Conservation (phyloP, 2,797 vertebrate genomes). For the Sternotherus odoratus region DNA sequence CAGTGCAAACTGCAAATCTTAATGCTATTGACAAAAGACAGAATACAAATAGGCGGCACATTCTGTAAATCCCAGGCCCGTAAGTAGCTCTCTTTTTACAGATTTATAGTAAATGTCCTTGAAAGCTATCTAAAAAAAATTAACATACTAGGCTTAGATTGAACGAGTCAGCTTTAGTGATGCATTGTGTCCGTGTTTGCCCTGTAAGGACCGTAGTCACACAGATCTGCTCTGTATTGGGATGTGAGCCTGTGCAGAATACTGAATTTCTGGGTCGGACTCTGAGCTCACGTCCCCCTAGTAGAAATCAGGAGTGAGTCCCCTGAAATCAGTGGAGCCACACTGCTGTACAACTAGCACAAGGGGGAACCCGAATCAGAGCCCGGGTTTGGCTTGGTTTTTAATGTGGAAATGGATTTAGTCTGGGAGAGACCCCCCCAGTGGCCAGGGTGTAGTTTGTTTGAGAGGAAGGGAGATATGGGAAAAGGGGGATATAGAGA, state of each 20-base stretch:
- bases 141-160: background rate
- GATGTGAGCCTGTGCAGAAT: background rate
- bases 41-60: slow-evolving; percentile 68
- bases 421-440: background rate
- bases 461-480: background rate
- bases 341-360: background rate
- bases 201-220: background rate
- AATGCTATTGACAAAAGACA: slow-evolving; percentile 76
- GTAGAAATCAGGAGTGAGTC: background rate
- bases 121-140: slow-evolving; percentile 47
- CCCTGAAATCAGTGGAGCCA: background rate
- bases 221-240: background rate
- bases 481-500: background rate
- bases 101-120: slow-evolving; percentile 68
- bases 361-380: background rate
- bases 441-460: rapidly evolving
- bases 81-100: slow-evolving; percentile 65
- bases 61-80: slow-evolving; percentile 69
- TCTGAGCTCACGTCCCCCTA: background rate
- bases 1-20: slow-evolving; percentile 73
- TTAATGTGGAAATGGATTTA: background rate
- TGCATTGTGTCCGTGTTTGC: background rate
- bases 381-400: background rate
- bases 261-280: background rate
- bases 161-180: background rate